Percentiles rank a stretch among this genome's conserved stretches.
These are phyloP conservation scores for Acleris laterana DNA, from an alignment of 2,888 invertebrate species.

Conservation along the genomic window DNA sequence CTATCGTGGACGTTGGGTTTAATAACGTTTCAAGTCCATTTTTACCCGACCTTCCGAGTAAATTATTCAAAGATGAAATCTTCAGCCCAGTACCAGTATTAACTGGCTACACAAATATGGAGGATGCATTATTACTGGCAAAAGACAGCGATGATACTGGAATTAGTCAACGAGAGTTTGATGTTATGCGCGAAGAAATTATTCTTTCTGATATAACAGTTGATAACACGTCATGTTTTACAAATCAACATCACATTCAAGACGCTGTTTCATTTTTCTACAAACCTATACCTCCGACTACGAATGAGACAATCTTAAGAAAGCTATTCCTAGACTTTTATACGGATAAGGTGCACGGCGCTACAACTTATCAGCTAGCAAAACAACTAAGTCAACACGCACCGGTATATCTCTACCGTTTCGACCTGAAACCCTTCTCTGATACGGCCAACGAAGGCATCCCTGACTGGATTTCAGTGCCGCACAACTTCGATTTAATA, in stretches of 20 bases:
- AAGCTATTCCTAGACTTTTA: slow-evolving; percentile 88
- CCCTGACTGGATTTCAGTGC: slow-evolving; percentile 91
- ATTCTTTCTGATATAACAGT: slow-evolving; percentile 85
- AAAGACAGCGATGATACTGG: slow-evolving; percentile 85
- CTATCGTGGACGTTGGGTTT: slow-evolving; percentile 89
- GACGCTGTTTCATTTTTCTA: slow-evolving; percentile 92
- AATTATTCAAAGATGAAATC: slow-evolving; percentile 85
- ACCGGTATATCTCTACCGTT: slow-evolving; percentile 89
- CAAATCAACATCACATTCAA: slow-evolving; percentile 87
- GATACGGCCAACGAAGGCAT: slow-evolving; percentile 86
- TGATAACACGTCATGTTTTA: slow-evolving; percentile 83
- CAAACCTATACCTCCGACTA: slow-evolving; percentile 86
- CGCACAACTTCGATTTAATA: slow-evolving; percentile 92
- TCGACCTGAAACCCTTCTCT: slow-evolving; percentile 89
- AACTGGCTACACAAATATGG: slow-evolving; percentile 92
- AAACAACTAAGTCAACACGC: slow-evolving; percentile 85
- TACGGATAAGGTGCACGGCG: slow-evolving; percentile 90
- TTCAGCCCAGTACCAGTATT: slow-evolving; percentile 89
- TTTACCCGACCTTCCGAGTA: slow-evolving; percentile 87
- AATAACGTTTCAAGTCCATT: slow-evolving; percentile 88
- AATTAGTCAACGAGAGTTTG: slow-evolving; percentile 85
- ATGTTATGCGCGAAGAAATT: slow-evolving; percentile 86
- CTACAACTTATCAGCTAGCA: slow-evolving; percentile 88
- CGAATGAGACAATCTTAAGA: slow-evolving; percentile 85
- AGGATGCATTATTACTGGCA: slow-evolving; percentile 88